Evolutionary conservation across 2,113 vertebrate species (phyloP).

Genomic region (Rhinogobius similis): DNA sequence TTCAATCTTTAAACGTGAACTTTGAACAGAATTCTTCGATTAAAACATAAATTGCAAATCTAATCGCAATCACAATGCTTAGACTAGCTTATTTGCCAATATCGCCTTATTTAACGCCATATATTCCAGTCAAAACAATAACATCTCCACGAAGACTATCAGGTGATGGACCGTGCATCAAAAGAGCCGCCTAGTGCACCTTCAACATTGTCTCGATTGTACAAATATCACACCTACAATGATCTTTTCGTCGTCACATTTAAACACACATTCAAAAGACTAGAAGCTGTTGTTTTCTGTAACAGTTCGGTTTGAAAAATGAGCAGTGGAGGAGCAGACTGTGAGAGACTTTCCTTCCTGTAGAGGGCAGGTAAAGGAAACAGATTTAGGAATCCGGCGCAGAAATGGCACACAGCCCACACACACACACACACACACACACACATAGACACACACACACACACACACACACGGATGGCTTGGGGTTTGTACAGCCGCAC

Average conservation of each 20-base stretch:
- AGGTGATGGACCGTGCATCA: too few relatives aligned
- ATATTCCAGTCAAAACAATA: too few relatives aligned
- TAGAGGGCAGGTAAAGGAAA: conserved; percentile 53
- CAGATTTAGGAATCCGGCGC: conserved; percentile 30
- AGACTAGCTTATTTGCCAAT: too few relatives aligned
- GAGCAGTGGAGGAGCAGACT: conserved; percentile 19
- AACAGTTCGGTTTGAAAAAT: neutral
- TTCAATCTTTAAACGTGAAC: too few relatives aligned
- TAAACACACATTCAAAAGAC: neutral
- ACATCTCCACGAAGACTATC: too few relatives aligned
- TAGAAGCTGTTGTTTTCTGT: neutral
- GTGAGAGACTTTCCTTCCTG: conserved; percentile 22
- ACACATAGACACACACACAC: neutral
- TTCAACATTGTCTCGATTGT: too few relatives aligned
- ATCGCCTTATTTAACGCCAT: too few relatives aligned
- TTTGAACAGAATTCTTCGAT: too few relatives aligned
- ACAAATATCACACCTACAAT: neutral
- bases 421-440: neutral
- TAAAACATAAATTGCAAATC: too few relatives aligned
- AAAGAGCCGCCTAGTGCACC: too few relatives aligned
- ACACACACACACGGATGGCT: neutral
- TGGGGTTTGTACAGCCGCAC: conserved; percentile 45
- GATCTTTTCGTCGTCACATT: neutral
- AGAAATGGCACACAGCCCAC: conserved; percentile 30
- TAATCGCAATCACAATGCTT: too few relatives aligned